phyloP scores from a whole-genome alignment of 2,113 vertebrate species.

The Electrona antarctica region DNA sequence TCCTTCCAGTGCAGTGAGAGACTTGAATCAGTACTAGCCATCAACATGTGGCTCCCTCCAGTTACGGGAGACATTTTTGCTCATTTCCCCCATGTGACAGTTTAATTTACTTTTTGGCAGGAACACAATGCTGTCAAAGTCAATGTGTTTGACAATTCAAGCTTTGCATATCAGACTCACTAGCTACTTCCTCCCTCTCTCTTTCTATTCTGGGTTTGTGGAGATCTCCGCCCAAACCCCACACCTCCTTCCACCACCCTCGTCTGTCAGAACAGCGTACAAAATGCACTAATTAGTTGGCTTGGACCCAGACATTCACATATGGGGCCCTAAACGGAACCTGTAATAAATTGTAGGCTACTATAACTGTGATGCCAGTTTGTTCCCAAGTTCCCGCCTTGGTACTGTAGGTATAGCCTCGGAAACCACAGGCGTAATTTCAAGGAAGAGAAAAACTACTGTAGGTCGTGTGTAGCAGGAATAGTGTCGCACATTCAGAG shows the following conservation, averaged over 20 bases:
- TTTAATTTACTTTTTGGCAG: slow-evolving; percentile 27
- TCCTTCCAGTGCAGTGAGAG: not conserved
- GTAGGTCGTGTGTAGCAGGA: too few species aligned
- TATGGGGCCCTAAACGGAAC: not conserved
- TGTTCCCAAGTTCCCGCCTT: not conserved
- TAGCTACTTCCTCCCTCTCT: not conserved
- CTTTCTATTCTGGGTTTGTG: not conserved
- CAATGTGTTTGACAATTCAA: slow-evolving; percentile 5
- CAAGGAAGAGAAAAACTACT: too few species aligned
- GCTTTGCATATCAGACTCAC: not conserved
- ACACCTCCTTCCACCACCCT: too few species aligned
- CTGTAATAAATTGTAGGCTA: not conserved
- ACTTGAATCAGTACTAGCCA: not conserved
- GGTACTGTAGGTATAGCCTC: too few species aligned
- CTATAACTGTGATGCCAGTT: not conserved
- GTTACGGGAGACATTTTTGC: slow-evolving; percentile 13
- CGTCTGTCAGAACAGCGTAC: not conserved
- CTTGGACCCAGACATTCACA: not conserved
- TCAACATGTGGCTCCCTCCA: slow-evolving; percentile 4
- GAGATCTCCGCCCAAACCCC: too few species aligned
- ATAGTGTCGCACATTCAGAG: too few species aligned
- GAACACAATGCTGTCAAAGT: slow-evolving; percentile 7
- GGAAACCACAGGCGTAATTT: too few species aligned
- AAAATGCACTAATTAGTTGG: slow-evolving; percentile 6
- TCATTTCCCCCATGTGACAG: slow-evolving; percentile 42